A percentile compares a stretch with the other conserved stretches of the same genome.
Conservation (phyloP, 2,797 vertebrate species). For the Pelochelys cantorii region DNA sequence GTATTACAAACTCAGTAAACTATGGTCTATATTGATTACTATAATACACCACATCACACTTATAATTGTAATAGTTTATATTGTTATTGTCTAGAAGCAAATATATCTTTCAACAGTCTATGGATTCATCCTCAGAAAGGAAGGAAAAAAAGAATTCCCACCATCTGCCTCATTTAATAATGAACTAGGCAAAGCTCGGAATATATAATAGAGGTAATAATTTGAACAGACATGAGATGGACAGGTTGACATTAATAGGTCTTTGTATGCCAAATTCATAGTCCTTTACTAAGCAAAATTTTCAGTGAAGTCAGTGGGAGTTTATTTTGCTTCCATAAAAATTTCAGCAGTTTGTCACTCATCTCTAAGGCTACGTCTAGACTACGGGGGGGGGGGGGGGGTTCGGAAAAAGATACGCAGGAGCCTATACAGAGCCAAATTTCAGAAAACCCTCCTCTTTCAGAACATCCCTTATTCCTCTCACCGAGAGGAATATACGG, state of each 20-base stretch:
- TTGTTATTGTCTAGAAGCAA: neutral
- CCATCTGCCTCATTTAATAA: neutral
- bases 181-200: neutral
- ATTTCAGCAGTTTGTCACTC: neutral
- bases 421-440: no score
- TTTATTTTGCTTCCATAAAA: neutral
- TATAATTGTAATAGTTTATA: constrained; percentile 21
- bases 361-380: no score
- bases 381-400: no score
- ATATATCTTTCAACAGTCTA: neutral
- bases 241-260: accelerated
- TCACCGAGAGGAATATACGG: no score
- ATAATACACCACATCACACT: neutral
- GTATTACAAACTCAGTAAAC: constrained; percentile 15
- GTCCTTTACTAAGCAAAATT: neutral
- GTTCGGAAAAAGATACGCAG: no score
- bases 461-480: no score
- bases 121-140: neutral
- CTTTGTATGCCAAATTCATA: neutral
- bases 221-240: neutral
- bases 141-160: neutral
- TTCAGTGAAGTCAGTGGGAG: neutral
- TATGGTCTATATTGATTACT: neutral
- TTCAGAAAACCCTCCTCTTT: no score
- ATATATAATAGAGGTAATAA: accelerated